Percentiles rank a stretch among this genome's conserved stretches.
These are phyloP conservation scores for Macropodus opercularis DNA, from an alignment of 2,797 vertebrate species.

Conservation along the genomic window DNA sequence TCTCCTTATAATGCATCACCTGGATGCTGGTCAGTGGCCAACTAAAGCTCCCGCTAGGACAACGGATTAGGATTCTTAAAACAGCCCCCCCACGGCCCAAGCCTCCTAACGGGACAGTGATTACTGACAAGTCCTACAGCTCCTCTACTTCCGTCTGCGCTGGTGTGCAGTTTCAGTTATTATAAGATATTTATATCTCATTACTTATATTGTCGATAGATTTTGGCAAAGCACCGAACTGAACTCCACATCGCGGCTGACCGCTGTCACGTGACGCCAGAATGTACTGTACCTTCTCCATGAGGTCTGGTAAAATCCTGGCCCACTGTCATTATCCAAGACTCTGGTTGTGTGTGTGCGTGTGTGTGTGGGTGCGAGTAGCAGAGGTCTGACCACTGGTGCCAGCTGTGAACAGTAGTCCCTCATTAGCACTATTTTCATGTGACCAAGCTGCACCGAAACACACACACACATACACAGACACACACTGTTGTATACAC, in stretches of 20 bases:
- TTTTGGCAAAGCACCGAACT: no score
- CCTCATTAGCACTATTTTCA: conserved; percentile 77
- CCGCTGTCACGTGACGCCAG: conserved; percentile 38
- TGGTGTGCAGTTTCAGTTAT: conserved; percentile 40
- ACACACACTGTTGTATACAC: conserved; percentile 10
- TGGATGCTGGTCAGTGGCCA: conserved; percentile 64
- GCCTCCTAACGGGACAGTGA: conserved; percentile 68
- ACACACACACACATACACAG: conserved; percentile 36
- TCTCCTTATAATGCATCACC: conserved; percentile 69
- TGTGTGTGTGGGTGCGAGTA: conserved; percentile 19
- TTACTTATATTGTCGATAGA: no score
- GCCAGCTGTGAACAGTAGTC: conserved; percentile 71
- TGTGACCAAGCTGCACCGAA: conserved; percentile 73
- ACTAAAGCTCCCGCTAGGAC: conserved; percentile 53
- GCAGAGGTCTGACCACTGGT: conserved; percentile 53
- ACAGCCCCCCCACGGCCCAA: conserved; percentile 61
- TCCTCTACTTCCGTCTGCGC: conserved; percentile 23
- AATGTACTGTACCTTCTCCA: conserved; percentile 24
- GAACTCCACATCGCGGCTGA: conserved; percentile 23
- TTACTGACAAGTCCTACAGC: conserved; percentile 56
- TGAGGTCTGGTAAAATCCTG: conserved; percentile 27
- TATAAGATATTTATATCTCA: no score
- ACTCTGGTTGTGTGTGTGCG: conserved; percentile 15
- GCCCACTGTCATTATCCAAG: conserved; percentile 15
- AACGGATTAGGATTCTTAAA: conserved; percentile 77